Percentiles rank a stretch among this genome's conserved stretches.
Evolutionary conservation across 2,797 vertebrate genomes (phyloP).

Genomic region (Gallinago solitaria): DNA sequence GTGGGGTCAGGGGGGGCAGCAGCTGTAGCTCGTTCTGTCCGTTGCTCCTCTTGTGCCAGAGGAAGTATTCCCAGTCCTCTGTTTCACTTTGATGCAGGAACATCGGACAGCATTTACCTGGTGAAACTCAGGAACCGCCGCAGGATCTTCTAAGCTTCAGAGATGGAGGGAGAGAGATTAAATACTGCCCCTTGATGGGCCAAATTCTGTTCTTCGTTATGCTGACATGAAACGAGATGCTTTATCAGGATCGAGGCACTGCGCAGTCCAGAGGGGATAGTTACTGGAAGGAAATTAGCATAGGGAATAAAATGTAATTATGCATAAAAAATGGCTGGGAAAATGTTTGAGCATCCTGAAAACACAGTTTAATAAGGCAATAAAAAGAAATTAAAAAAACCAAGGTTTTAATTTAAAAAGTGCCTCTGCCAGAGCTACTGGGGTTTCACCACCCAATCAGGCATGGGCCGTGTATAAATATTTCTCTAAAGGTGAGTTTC

Average conservation of each 20-base stretch:
- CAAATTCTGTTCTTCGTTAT: background rate
- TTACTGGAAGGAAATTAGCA: background rate
- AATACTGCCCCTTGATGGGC: background rate
- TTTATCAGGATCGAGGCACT: background rate
- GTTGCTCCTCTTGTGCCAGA: background rate
- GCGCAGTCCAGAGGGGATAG: background rate
- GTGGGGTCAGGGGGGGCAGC: background rate
- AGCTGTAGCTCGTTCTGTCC: background rate
- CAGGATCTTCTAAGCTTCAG: background rate
- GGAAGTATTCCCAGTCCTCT: background rate
- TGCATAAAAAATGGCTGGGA: background rate
- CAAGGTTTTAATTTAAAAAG: background rate
- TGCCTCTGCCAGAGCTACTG: background rate
- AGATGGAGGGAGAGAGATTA: background rate
- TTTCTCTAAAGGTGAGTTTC: background rate
- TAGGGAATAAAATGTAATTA: background rate
- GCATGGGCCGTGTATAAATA: background rate
- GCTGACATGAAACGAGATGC: background rate
- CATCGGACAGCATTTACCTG: accelerated
- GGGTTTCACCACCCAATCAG: background rate
- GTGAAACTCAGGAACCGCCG: background rate
- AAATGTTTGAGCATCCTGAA: background rate
- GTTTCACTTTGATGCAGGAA: background rate
- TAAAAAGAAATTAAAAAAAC: background rate
- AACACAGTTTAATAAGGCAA: background rate